Evolutionary conservation across 2,888 invertebrate genomes (phyloP).

Genomic region (Tenodera sinensis): DNA sequence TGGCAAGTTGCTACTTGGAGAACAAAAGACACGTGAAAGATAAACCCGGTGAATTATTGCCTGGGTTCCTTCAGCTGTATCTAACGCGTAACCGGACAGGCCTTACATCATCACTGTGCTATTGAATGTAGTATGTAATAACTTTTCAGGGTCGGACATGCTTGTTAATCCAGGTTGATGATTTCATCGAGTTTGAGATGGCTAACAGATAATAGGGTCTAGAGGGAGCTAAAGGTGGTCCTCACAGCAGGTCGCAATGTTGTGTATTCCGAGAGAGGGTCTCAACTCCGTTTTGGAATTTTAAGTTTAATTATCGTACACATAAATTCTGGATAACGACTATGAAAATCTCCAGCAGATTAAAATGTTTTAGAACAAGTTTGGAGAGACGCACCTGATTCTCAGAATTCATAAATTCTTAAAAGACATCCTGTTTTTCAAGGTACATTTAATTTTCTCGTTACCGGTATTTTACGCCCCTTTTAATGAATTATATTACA

Average conservation of each 20-base stretch:
- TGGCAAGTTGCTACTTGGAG: neutral
- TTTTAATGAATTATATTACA: no score
- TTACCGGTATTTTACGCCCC: no score
- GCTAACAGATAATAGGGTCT: neutral
- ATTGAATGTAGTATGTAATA: neutral
- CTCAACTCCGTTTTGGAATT: neutral
- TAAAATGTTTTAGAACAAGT: neutral
- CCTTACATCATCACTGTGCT: neutral
- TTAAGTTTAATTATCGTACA: neutral
- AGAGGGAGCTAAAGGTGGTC: neutral
- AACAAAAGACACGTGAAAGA: neutral
- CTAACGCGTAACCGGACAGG: neutral
- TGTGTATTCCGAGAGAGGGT: neutral
- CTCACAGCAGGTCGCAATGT: neutral
- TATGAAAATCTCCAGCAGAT: neutral
- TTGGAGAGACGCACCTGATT: neutral
- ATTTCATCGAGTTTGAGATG: neutral
- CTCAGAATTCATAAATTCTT: neutral
- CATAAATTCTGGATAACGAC: neutral
- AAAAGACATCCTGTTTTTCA: no score
- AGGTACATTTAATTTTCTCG: no score
- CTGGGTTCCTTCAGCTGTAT: neutral
- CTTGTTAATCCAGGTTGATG: neutral
- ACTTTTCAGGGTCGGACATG: neutral
- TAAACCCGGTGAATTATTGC: neutral